These are phyloP conservation scores for Sturnira hondurensis DNA, from an alignment of 2,113 vertebrate species.

Conservation along the genomic window DNA sequence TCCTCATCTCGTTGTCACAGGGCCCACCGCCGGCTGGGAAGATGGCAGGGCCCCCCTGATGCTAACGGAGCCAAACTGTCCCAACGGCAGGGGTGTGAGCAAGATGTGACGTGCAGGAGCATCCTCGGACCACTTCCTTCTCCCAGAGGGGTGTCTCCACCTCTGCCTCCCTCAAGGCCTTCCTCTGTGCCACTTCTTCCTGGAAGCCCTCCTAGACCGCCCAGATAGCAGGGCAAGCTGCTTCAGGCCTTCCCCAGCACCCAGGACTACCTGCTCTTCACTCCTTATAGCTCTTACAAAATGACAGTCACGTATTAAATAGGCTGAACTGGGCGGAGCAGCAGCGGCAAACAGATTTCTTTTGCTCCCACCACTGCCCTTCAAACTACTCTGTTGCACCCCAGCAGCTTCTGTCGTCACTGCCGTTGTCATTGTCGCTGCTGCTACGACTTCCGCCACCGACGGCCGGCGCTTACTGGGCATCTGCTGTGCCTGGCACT, in stretches of 20 bases:
- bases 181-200: neutral
- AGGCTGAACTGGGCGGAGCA: neutral
- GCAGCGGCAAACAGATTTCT: neutral
- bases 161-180: neutral
- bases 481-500: fast-evolving
- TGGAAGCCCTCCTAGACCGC: neutral
- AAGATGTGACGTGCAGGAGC: fast-evolving
- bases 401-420: neutral
- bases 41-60: neutral
- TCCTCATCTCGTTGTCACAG: neutral
- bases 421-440: too few species aligned
- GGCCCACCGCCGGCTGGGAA: neutral
- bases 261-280: neutral
- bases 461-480: neutral
- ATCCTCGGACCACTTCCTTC: neutral
- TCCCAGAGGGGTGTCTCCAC: fast-evolving
- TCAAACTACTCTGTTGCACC: neutral
- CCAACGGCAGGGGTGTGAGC: neutral
- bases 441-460: neutral
- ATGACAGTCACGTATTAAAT: neutral
- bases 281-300: neutral
- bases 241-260: too few species aligned
- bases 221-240: neutral
- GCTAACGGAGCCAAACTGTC: neutral
- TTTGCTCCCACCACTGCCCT: neutral